Evolutionary conservation across 2,888 invertebrate genomes (phyloP).

Genomic region (Agrilus cyanescens): DNA sequence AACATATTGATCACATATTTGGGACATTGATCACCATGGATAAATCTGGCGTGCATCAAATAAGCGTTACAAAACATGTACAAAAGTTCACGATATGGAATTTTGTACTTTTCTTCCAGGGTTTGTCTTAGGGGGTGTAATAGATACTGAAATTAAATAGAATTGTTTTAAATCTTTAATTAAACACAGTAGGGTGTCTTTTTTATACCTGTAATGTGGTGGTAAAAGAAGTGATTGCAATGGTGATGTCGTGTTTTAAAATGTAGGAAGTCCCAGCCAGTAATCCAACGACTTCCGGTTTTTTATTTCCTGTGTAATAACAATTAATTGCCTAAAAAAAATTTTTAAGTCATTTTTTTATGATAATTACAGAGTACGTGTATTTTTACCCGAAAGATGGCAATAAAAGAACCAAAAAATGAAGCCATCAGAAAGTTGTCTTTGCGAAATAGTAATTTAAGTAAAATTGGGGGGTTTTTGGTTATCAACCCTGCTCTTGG

Average conservation of each 20-base stretch:
- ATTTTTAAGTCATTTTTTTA: neutral
- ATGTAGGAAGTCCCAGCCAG: conserved; percentile 42
- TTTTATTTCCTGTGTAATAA: neutral
- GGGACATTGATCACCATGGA: conserved; percentile 43
- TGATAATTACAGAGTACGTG: neutral
- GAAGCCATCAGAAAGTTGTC: conserved; percentile 23
- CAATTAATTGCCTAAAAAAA: neutral
- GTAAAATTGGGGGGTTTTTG: conserved; percentile 14
- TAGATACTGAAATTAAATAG: neutral
- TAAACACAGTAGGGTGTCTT: neutral
- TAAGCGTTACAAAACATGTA: conserved; percentile 43
- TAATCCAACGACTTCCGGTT: conserved; percentile 31
- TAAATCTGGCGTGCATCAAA: conserved; percentile 42
- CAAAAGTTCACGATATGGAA: conserved; percentile 37
- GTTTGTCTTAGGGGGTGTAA: neutral
- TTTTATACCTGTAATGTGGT: conserved; percentile 40
- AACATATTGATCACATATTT: conserved; percentile 42
- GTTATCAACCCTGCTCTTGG: conserved; percentile 14
- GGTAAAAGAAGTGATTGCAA: conserved; percentile 40
- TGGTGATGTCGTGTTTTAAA: conserved; percentile 42
- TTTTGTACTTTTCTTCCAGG: conserved; percentile 4
- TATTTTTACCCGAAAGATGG: conserved; percentile 21
- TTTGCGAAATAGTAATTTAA: conserved; percentile 16
- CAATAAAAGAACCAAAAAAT: conserved; percentile 24
- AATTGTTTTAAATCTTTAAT: neutral